Base-by-base conservation (phyloP, 2,888 invertebrate species). In the Crepidodera aurea region DNA sequence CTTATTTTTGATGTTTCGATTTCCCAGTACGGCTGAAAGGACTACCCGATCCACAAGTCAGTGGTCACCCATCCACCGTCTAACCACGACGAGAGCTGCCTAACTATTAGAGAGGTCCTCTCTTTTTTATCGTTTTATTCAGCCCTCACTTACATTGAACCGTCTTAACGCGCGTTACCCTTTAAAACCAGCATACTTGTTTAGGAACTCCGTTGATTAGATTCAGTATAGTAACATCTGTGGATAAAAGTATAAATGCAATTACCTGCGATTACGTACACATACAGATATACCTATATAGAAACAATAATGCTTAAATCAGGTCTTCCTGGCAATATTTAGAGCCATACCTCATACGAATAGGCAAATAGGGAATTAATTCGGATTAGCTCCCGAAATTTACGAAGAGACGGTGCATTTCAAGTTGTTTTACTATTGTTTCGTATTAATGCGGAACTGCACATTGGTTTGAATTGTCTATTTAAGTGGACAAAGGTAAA, bases 321-420 rank as follows among this genome's bases (percentile, higher is more conserved):
- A 39, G 39, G 39, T 39, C 16, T 39, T 8, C 48, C 50, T 50
- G 16, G 32, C 32, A 51, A 37, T 37, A 37, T 19, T 51, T 12
- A 16, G 37, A 8, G 1, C 12, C 37, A 34, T 51, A 5, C n/a
- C 42, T 42, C 42, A 42, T 51, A 37, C 18, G 16, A 51, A 51
- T 19, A 34, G 51, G 51, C 19, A 18, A 18, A 51, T 51, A 34
- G 51, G 51, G 37, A 51, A 37, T 51, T 37, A 37, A 51, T 51
- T 18, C 13, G 51, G 51, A 51, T 51, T 51, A 51, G 34, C 22
- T 51, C 7, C 8, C 15, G 19, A 37, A 51, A 51, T 51, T 51
- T 51, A 51, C 51, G 51, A n/a, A 51, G 32, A 50, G 10, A n/a
- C 50, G 32, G 15, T 51, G 50, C 50, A 13, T 51, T 10, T 12